Evolutionary conservation across 2,113 vertebrate genomes (phyloP).

Genomic region (Melospiza georgiana): DNA sequence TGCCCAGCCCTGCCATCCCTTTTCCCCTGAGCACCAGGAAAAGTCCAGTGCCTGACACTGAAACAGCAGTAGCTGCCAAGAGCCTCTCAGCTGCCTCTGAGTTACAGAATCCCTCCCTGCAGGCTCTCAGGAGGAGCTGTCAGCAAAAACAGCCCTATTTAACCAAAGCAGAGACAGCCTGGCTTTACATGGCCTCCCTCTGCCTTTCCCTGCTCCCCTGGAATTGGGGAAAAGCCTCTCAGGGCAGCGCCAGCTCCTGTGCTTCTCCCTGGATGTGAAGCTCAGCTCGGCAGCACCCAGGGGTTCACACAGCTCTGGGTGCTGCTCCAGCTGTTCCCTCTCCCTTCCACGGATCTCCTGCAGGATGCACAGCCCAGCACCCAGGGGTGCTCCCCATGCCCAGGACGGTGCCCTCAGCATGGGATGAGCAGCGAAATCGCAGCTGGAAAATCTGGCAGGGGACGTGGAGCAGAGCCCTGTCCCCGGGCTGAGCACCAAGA

Average conservation of each 20-base stretch:
- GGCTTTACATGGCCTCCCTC: not conserved
- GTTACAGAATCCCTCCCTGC: not conserved
- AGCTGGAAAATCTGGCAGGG: constrained; percentile 34
- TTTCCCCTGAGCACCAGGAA: not conserved
- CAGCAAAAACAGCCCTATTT: not conserved
- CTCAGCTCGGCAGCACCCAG: not conserved
- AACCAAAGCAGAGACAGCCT: not conserved
- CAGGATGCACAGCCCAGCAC: not conserved
- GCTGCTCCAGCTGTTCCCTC: not conserved
- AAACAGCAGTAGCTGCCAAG: not conserved
- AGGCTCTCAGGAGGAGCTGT: not conserved
- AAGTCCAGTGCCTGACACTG: not conserved
- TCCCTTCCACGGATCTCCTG: not conserved
- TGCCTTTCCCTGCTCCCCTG: not conserved
- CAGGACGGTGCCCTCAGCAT: not conserved
- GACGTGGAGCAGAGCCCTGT: not conserved
- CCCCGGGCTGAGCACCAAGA: constrained; percentile 10
- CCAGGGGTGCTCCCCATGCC: not conserved
- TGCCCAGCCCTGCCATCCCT: not conserved
- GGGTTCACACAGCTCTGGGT: not conserved
- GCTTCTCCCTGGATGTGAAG: not conserved
- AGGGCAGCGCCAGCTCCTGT: accelerated
- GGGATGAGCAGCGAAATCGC: not conserved
- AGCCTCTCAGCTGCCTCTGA: not conserved
- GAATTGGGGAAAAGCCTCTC: not conserved